Base-by-base conservation (phyloP, 2,797 vertebrate genomes). In the Poecilia wingei region DNA sequence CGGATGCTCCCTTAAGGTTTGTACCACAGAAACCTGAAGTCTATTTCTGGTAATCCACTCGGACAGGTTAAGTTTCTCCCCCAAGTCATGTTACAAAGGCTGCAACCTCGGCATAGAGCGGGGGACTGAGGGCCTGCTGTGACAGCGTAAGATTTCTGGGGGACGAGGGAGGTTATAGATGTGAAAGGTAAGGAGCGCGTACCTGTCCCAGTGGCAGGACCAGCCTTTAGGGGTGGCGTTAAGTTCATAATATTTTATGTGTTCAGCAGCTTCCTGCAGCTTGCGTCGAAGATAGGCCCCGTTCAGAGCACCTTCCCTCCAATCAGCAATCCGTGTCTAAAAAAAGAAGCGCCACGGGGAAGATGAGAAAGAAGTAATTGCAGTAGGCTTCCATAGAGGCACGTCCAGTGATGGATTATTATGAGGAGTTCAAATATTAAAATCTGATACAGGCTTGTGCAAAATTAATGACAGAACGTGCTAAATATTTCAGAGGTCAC, bases 151-250 rank as follows among this genome's bases (percentile, higher is more conserved):
- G 83, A 85, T 84, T 91, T 91, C 82, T 89, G 86, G 89, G 91
- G 92, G 93, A 82, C 91, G 88, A 88, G 93, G 94, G 93, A 91
- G 88, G 94, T 95, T 95, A 96, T 95, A 95, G 94, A 94, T 96
- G 95, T 95, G 90, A 96, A 96, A 96, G 95, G 94, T 95, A 96
- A 96, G 95, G 97, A 98, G 96, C 97, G 96, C 98, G 97, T 99
- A 99, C 98, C 98, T 99, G 98, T 99, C 98, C 98, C 98, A 99
- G 98, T 99, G 98, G 98, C 98, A 99, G 98, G 98, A 98, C 98
- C 98, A 99, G 98, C 98, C 98, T 98, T 99, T 99, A 97, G 98
- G 98, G 95, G 98, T 96, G 97, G 98, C 98, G 98, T 99, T 99
- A 97, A 99, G 98, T 99, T 99, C 98, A 96, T 99, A 99, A 96